phyloP scores from a whole-genome alignment of 2,797 vertebrate genomes.

The Craterocephalus amniculus region DNA sequence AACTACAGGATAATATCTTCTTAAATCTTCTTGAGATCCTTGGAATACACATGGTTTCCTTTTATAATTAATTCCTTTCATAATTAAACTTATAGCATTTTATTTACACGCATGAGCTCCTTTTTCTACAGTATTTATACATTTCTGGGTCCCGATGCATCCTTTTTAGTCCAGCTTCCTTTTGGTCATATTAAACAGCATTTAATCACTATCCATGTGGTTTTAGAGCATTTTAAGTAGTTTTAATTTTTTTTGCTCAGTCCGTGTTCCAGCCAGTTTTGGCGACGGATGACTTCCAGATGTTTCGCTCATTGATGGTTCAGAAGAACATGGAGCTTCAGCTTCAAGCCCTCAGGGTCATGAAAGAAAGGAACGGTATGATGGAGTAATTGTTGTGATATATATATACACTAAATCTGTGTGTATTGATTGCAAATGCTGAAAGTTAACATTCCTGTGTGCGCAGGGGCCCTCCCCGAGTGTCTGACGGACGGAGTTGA shows the following conservation, averaged over 20 bases:
- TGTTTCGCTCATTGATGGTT: conserved; percentile 96
- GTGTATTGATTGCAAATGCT: not conserved
- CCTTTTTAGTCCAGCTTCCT: no score
- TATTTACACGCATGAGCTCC: no score
- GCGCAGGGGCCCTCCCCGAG: conserved; percentile 91
- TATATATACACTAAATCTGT: not conserved
- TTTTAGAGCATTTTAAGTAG: no score
- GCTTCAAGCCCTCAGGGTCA: conserved; percentile 94
- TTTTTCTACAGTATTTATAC: no score
- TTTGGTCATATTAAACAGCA: no score
- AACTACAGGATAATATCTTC: not conserved
- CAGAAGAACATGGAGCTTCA: conserved; percentile 99
- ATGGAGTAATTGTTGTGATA: no score
- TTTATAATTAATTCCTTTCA: no score
- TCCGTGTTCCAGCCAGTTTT: conserved; percentile 92
- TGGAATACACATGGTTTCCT: no score
- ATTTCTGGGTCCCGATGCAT: no score
- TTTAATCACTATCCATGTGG: no score
- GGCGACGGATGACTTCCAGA: conserved; percentile 95
- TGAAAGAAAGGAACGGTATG: conserved; percentile 96
- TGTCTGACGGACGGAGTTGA: conserved; percentile 94
- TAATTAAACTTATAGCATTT: no score
- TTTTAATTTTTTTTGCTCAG: conserved; percentile 71
- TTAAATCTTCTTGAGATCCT: not conserved
- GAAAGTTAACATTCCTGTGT: conserved; percentile 15